Evolutionary conservation across 2,888 invertebrate species (phyloP).

Genomic region (Neoaliturus tenellus): DNA sequence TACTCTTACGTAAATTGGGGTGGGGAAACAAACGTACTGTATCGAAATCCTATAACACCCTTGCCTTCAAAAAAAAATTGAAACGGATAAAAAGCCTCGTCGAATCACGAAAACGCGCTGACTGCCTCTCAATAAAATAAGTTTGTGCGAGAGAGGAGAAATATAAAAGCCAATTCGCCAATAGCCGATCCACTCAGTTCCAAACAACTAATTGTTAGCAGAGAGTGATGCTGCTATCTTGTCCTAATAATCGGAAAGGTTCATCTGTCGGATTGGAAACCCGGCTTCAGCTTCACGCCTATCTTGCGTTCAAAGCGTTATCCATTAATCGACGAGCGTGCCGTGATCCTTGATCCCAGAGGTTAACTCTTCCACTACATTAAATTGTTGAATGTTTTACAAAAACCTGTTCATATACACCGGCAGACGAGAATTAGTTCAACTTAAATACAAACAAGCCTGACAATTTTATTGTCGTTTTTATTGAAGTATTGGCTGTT

Average conservation of each 20-base stretch:
- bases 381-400: too few species aligned
- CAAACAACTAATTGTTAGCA: not conserved
- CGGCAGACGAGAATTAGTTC: too few species aligned
- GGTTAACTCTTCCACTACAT: not conserved
- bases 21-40: not conserved
- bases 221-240: conserved; percentile 21
- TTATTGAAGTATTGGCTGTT: too few species aligned
- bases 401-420: too few species aligned
- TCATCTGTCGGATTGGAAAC: conserved; percentile 24
- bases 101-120: not conserved
- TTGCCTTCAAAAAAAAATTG: not conserved
- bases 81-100: not conserved
- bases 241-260: conserved; percentile 31
- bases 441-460: too few species aligned
- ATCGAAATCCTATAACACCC: not conserved
- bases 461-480: too few species aligned
- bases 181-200: conserved; percentile 15
- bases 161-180: conserved; percentile 15
- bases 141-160: not conserved
- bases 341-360: not conserved
- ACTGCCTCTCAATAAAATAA: not conserved
- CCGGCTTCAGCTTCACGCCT: conserved; percentile 29
- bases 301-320: conserved; percentile 20
- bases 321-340: not conserved
- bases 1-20: not conserved